These are phyloP conservation scores for Bothrops jararaca DNA, from an alignment of 2,113 vertebrate genomes.

Conservation along the genomic window DNA sequence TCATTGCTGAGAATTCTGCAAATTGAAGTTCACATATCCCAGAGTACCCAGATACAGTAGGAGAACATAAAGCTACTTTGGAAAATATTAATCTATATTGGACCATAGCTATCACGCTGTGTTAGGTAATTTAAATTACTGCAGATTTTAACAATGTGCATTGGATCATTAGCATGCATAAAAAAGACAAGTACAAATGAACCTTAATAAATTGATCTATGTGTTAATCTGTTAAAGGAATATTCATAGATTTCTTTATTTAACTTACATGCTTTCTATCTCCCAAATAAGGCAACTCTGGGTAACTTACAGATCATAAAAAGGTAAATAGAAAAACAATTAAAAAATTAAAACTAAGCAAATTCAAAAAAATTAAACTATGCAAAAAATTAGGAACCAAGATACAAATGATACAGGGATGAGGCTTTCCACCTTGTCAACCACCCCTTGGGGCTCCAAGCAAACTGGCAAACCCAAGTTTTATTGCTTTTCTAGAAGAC, in stretches of 20 bases:
- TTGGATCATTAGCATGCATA: neutral
- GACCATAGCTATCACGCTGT: neutral
- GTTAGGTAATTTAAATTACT: neutral
- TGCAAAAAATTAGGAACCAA: neutral
- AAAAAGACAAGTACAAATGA: neutral
- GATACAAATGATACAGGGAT: neutral
- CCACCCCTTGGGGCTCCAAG: neutral
- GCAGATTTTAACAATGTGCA: neutral
- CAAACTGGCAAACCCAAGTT: neutral
- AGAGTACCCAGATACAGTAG: neutral
- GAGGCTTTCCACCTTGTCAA: neutral
- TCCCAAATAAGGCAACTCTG: neutral
- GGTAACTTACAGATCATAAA: neutral
- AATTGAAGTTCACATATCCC: neutral
- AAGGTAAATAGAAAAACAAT: neutral
- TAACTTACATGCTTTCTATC: neutral
- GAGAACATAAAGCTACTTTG: neutral
- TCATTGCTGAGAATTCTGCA: neutral
- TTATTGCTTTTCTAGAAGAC: neutral
- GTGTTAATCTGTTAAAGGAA: neutral
- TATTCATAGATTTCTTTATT: neutral
- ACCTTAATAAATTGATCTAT: neutral
- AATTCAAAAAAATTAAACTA: neutral
- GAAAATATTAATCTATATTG: neutral
- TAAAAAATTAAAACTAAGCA: neutral